Evolutionary conservation across 1,140 invertebrate species (phyloP).

Genomic region (Orchestia grillus): DNA sequence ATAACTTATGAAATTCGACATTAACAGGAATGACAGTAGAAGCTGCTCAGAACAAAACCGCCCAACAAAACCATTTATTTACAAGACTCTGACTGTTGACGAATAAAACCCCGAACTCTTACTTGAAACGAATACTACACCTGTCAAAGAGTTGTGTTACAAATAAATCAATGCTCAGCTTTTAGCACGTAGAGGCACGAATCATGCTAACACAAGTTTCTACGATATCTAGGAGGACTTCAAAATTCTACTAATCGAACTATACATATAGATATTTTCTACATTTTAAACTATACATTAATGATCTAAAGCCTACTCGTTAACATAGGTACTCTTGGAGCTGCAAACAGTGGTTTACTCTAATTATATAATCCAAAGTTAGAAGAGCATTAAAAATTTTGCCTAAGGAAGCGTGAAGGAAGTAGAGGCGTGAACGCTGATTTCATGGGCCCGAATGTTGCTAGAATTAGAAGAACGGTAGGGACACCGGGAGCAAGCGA

Average conservation of each 20-base stretch:
- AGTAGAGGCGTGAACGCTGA: neutral
- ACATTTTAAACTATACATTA: too few relatives aligned
- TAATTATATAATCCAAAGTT: neutral
- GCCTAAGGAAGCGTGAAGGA: neutral
- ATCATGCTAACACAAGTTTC: neutral
- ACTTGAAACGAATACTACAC: too few relatives aligned
- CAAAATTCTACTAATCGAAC: too few relatives aligned
- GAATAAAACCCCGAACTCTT: too few relatives aligned
- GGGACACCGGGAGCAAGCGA: constrained; percentile 25
- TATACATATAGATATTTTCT: too few relatives aligned
- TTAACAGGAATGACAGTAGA: neutral
- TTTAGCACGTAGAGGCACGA: neutral
- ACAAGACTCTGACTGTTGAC: neutral
- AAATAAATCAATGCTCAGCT: neutral
- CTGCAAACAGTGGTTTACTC: neutral
- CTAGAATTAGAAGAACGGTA: constrained; percentile 32
- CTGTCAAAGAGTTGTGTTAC: too few relatives aligned
- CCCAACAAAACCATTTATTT: neutral
- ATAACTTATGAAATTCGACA: neutral
- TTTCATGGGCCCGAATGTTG: constrained; percentile 5
- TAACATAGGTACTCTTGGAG: too few relatives aligned
- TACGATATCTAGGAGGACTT: neutral
- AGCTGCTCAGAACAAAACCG: neutral
- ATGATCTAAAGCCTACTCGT: too few relatives aligned
- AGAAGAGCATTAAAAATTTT: neutral